A percentile compares a stretch with the other conserved stretches of the same genome.
These are phyloP conservation scores for Decapterus maruadsi DNA, from an alignment of 2,797 vertebrate genomes.

Conservation along the genomic window DNA sequence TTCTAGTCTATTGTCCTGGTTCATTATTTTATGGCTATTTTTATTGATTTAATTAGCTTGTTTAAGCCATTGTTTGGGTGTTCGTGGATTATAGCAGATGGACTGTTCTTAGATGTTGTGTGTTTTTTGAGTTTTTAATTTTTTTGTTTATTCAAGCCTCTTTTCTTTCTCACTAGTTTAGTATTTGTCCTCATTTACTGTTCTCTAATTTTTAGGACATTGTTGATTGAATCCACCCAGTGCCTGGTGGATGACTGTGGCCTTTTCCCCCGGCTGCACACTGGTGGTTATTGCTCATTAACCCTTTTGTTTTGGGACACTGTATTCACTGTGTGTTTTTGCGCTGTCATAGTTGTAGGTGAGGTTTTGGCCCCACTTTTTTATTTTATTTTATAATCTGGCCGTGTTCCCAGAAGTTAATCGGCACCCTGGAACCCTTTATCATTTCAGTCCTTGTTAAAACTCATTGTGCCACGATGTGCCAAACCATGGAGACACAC, in stretches of 20 bases:
- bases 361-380: background rate
- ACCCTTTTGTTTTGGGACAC: background rate
- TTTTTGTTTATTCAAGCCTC: no score
- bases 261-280: background rate
- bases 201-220: no score
- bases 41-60: background rate
- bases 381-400: background rate
- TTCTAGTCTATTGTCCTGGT: background rate
- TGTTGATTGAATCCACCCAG: background rate
- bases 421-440: background rate
- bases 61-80: background rate
- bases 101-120: background rate
- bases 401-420: background rate
- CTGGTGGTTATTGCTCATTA: background rate
- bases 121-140: no score
- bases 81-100: background rate
- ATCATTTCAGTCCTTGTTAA: background rate
- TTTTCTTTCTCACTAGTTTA: background rate
- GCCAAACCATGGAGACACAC: background rate
- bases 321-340: background rate
- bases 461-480: background rate
- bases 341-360: background rate
- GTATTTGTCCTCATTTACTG: background rate
- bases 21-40: background rate
- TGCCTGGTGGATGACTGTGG: background rate